phyloP scores from a whole-genome alignment of 2,888 invertebrate species.

The Mesochorus sp. region DNA sequence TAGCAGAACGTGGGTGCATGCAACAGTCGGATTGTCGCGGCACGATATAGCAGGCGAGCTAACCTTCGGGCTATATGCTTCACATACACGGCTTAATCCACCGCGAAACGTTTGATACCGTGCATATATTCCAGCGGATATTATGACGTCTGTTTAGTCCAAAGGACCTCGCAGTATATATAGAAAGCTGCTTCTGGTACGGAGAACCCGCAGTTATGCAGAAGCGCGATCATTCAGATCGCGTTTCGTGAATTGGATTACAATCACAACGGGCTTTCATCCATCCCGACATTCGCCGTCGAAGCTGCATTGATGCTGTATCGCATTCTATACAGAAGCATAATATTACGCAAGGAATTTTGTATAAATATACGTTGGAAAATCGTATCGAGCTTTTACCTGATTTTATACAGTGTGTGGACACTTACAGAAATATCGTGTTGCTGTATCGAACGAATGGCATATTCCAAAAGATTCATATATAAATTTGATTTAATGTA shows the following conservation, averaged over 20 bases:
- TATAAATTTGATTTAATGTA: too few relatives aligned
- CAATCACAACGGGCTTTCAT: conserved; percentile 13
- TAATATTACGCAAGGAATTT: neutral
- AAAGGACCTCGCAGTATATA: conserved; percentile 43
- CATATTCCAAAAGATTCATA: too few relatives aligned
- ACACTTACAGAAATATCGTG: too few relatives aligned
- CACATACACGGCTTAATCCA: conserved; percentile 38
- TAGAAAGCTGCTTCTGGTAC: conserved; percentile 19
- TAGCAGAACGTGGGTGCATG: neutral
- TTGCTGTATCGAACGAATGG: too few relatives aligned
- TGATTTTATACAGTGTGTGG: neutral
- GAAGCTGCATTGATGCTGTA: conserved; percentile 59
- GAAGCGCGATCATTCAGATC: conserved; percentile 68
- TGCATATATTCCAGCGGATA: conserved; percentile 68
- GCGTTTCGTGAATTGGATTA: conserved; percentile 67
- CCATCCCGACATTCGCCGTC: conserved; percentile 18
- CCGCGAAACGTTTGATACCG: conserved; percentile 66
- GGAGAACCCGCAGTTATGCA: conserved; percentile 42
- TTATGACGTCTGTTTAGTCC: conserved; percentile 68
- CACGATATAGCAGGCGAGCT: neutral
- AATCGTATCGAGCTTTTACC: neutral
- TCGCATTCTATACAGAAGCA: neutral
- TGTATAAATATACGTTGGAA: neutral
- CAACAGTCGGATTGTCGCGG: conserved; percentile 37
- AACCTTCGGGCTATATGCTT: neutral